Percentiles rank a stretch among this genome's conserved stretches.
These are phyloP conservation scores for Prochilodus magdalenae DNA, from an alignment of 2,113 vertebrate genomes.

Conservation along the genomic window DNA sequence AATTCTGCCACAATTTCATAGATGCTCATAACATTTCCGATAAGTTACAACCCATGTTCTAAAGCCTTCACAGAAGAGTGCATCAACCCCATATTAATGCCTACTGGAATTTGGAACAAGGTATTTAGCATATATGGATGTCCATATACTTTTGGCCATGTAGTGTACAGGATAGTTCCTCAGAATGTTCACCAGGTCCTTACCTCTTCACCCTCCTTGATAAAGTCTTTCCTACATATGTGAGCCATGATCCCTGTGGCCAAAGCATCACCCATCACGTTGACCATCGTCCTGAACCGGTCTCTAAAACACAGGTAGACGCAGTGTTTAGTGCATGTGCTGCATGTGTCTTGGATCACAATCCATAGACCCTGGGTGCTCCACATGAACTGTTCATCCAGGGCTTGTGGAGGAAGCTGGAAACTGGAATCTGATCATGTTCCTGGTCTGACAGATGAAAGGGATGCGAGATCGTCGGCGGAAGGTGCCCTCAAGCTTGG, in stretches of 20 bases:
- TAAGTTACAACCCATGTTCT: no score
- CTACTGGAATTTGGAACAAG: no score
- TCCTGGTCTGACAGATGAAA: no score
- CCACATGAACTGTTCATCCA: not conserved
- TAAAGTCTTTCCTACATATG: constrained; percentile 94
- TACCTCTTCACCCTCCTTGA: constrained; percentile 90
- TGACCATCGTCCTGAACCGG: constrained; percentile 98
- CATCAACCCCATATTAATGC: no score
- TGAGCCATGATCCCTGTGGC: constrained; percentile 98
- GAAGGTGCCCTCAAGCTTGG: no score
- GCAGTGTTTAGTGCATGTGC: not conserved
- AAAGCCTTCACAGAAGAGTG: no score
- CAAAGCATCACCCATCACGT: constrained; percentile 92
- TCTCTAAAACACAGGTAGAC: constrained; percentile 77
- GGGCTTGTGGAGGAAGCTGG: not conserved
- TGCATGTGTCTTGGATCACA: not conserved
- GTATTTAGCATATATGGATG: no score
- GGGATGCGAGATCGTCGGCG: no score
- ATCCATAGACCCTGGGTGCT: not conserved
- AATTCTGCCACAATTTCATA: no score
- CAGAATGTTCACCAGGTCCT: constrained; percentile 13
- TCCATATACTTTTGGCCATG: no score
- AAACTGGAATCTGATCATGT: not conserved
- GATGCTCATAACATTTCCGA: no score
- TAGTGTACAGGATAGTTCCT: no score